These are phyloP conservation scores for Lycocerus yunnanus DNA, from an alignment of 2,888 invertebrate genomes.

Conservation along the genomic window DNA sequence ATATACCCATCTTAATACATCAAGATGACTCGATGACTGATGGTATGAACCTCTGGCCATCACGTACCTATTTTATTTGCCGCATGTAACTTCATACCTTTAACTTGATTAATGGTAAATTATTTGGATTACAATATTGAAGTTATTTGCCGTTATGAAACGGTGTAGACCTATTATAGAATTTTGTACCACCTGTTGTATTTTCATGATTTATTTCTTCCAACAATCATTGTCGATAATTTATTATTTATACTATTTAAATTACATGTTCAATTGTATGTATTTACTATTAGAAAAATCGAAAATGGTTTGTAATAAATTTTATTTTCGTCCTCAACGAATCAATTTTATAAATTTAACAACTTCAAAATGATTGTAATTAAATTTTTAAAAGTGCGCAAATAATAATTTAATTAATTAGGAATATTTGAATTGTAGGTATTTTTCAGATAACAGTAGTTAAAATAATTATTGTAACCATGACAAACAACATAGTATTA, in stretches of 20 bases:
- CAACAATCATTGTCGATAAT: neutral
- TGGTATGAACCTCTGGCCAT: constrained; percentile 2
- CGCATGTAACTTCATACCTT: neutral
- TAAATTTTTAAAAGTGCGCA: neutral
- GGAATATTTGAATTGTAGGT: neutral
- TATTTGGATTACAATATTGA: constrained; percentile 1
- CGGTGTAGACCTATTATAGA: neutral
- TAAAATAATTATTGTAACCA: neutral
- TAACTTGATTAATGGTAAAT: constrained; percentile 1
- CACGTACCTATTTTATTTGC: constrained; percentile 1
- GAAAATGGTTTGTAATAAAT: neutral
- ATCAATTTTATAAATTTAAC: neutral
- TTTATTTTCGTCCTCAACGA: neutral
- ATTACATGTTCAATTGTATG: neutral
- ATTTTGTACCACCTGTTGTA: neutral
- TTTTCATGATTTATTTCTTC: neutral
- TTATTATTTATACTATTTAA: neutral
- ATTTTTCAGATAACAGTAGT: neutral
- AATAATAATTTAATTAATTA: neutral
- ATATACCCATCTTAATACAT: neutral
- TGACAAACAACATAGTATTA: neutral
- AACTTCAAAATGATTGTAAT: neutral
- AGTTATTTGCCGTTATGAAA: neutral
- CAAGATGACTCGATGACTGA: neutral
- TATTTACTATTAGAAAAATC: neutral